Evolutionary conservation across 2,797 vertebrate species (phyloP).

Genomic region (Notolabrus celidotus): DNA sequence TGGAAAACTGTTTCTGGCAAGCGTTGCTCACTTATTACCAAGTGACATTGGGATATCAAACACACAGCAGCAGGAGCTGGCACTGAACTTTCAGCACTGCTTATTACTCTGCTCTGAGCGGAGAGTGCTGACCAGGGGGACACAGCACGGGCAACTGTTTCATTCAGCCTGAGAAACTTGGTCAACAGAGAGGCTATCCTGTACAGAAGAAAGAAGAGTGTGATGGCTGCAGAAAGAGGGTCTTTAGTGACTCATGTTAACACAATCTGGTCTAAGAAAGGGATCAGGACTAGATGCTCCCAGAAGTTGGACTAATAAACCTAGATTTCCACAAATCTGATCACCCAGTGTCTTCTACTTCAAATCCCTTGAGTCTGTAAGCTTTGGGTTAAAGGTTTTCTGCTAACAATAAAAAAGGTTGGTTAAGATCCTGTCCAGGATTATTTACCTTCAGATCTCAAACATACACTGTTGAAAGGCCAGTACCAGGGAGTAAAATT

Average conservation of each 20-base stretch:
- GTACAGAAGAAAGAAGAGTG: conserved; percentile 5
- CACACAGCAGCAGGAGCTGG: conserved; percentile 59
- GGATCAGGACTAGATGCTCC: neutral
- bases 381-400: too few species aligned
- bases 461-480: too few species aligned
- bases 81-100: conserved; percentile 40
- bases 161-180: conserved; percentile 31
- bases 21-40: conserved; percentile 50
- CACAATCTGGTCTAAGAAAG: neutral
- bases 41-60: conserved; percentile 71
- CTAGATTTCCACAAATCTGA: too few species aligned
- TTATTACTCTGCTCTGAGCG: conserved; percentile 60
- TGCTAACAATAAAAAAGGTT: too few species aligned
- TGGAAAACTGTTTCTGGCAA: conserved; percentile 59
- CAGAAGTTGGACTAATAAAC: neutral
- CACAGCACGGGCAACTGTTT: conserved; percentile 35
- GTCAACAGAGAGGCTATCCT: conserved; percentile 11
- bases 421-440: too few species aligned
- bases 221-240: neutral
- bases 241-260: neutral
- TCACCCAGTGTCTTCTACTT: too few species aligned
- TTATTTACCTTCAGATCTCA: too few species aligned
- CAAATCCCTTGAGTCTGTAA: too few species aligned
- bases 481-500: too few species aligned
- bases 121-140: conserved; percentile 54